Conservation (phyloP, 2,797 vertebrate genomes). For the Siniperca obscura region DNA sequence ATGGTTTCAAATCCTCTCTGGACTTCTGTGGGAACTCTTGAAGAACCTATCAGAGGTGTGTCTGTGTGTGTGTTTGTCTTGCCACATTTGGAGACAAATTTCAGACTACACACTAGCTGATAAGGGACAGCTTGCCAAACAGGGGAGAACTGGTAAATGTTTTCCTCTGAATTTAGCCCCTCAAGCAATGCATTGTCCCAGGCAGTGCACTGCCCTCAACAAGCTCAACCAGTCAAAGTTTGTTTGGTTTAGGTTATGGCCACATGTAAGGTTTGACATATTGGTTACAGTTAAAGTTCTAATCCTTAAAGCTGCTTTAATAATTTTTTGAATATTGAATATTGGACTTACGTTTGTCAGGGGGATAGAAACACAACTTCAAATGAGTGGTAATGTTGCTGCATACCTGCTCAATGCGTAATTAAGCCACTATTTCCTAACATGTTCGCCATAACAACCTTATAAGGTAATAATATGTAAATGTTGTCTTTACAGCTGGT, state of each 20-base stretch:
- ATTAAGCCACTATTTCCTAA: neutral
- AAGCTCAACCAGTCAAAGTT: neutral
- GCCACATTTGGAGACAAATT: constrained; percentile 16
- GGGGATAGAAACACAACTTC: neutral
- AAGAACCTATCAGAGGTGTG: constrained; percentile 16
- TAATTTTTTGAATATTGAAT: neutral
- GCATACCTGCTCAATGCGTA: too few species aligned
- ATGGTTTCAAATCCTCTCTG: constrained; percentile 43
- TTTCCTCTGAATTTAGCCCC: constrained; percentile 2
- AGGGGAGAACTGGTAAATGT: neutral
- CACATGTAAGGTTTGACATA: neutral
- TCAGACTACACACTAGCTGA: constrained; percentile 9
- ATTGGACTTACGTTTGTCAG: neutral
- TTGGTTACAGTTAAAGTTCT: neutral
- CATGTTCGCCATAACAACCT: neutral
- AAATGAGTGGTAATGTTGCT: neutral
- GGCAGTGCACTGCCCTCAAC: neutral
- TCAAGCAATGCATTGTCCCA: neutral
- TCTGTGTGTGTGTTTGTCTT: constrained; percentile 12
- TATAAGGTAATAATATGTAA: neutral
- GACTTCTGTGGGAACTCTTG: constrained; percentile 24
- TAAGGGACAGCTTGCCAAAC: neutral
- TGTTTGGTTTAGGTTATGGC: constrained; percentile 5
- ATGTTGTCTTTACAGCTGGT: neutral
- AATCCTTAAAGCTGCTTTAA: neutral